Evolutionary conservation across 2,113 vertebrate genomes (phyloP).

Genomic region (Lota lota): DNA sequence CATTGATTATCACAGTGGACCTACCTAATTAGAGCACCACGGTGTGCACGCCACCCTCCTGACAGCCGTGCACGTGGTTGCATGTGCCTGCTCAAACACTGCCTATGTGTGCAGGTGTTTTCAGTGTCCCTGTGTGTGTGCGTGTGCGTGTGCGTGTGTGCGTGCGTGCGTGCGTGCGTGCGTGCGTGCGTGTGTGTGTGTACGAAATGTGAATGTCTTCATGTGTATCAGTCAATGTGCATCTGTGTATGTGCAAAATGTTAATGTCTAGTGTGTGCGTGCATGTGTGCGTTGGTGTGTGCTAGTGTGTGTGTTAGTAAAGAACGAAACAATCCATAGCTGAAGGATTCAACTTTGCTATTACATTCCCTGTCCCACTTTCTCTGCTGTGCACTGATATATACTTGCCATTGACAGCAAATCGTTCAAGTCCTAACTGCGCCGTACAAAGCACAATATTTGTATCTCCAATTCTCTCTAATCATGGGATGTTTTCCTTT

Average conservation of each 20-base stretch:
- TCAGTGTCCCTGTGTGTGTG: not conserved
- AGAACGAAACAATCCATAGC: conserved; percentile 1
- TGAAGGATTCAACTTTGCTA: conserved; percentile 7
- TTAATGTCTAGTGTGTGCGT: too few relatives aligned
- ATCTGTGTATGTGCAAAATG: too few relatives aligned
- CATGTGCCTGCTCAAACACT: too few relatives aligned
- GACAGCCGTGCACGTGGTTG: not conserved
- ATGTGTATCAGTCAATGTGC: too few relatives aligned
- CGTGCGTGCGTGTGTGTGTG: conserved; percentile 2
- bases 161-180: conserved; percentile 24
- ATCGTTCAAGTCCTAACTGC: conserved; percentile 29
- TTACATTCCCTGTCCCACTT: conserved; percentile 25
- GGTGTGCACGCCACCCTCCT: not conserved
- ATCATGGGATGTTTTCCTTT: conserved; percentile 32
- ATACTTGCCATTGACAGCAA: conserved; percentile 26
- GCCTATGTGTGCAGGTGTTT: not conserved
- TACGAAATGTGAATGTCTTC: not conserved
- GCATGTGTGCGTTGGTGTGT: too few relatives aligned
- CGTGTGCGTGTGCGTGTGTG: conserved; percentile 1
- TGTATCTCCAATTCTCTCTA: conserved; percentile 46
- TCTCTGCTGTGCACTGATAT: conserved; percentile 33
- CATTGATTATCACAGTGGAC: conserved; percentile 21
- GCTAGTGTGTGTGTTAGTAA: not conserved
- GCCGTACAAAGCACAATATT: conserved; percentile 33
- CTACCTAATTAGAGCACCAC: conserved; percentile 23